Evolutionary conservation across 2,113 vertebrate species (phyloP).

Genomic region (Alouatta palliata): DNA sequence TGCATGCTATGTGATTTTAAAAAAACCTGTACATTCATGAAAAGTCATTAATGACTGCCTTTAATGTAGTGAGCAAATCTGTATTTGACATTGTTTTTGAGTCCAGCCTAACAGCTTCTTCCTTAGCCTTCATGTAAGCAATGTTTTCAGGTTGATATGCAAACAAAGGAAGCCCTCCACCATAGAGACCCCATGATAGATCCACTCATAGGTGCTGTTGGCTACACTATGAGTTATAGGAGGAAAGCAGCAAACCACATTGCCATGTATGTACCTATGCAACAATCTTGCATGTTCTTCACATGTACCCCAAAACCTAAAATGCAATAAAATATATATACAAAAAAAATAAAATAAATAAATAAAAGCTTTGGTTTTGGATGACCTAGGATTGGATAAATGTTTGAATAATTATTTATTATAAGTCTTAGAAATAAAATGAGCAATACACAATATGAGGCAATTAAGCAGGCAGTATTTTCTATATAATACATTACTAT

Average conservation of each 20-base stretch:
- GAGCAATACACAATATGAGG: not conserved
- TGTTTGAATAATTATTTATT: rapidly evolving
- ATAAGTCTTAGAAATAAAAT: not conserved
- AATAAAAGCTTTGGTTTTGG: conserved; percentile 85
- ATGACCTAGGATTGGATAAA: conserved; percentile 82
- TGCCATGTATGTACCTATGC: too few species aligned
- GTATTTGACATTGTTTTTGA: conserved; percentile 77
- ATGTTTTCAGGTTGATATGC: conserved; percentile 87
- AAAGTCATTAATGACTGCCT: conserved; percentile 83
- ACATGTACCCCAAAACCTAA: too few species aligned
- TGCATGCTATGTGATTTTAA: not conserved
- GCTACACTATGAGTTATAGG: conserved; percentile 89
- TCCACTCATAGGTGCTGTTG: conserved; percentile 90
- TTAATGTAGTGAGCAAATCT: conserved; percentile 86
- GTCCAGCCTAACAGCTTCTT: conserved; percentile 84
- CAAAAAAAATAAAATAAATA: too few species aligned
- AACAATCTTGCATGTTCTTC: too few species aligned
- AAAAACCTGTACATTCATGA: conserved; percentile 79
- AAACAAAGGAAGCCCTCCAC: conserved; percentile 86
- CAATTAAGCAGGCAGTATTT: not conserved
- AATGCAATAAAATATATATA: too few species aligned
- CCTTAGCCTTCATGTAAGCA: conserved; percentile 82
- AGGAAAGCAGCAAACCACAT: too few species aligned
- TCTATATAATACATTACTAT: not conserved
- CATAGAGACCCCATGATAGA: conserved; percentile 87